These are phyloP conservation scores for Betta splendens DNA, from an alignment of 2,797 vertebrate species.

Conservation along the genomic window DNA sequence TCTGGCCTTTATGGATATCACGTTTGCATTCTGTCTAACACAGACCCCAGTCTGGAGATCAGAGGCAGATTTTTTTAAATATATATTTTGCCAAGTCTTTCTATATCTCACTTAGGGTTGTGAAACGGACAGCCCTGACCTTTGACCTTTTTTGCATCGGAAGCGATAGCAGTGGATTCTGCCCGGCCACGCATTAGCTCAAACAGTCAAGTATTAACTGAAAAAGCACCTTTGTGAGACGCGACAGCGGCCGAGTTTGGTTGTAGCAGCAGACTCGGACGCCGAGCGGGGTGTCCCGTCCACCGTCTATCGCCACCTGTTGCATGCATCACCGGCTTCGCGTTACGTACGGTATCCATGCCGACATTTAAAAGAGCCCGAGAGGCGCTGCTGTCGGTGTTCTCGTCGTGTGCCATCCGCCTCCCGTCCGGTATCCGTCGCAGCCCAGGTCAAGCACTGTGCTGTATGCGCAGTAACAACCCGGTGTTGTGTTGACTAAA, in stretches of 20 bases:
- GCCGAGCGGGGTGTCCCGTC: slow-evolving; percentile 51
- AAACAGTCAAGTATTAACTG: slow-evolving; percentile 40
- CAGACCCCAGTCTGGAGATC: slow-evolving; percentile 24
- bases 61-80: slow-evolving; percentile 18
- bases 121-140: slow-evolving; percentile 21
- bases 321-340: slow-evolving; percentile 71
- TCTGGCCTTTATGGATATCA: slow-evolving; percentile 35
- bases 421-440: slow-evolving; percentile 57
- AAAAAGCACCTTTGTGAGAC: slow-evolving; percentile 31
- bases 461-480: slow-evolving; percentile 64
- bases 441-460: slow-evolving; percentile 62
- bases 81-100: slow-evolving; percentile 15
- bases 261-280: slow-evolving; percentile 45
- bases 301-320: slow-evolving; percentile 67
- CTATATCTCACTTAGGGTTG: slow-evolving; percentile 27
- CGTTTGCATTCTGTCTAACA: slow-evolving; percentile 18
- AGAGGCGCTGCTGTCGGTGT: slow-evolving; percentile 55
- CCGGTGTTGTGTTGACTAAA: slow-evolving; percentile 60
- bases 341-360: slow-evolving; percentile 60
- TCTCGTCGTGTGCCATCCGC: slow-evolving; percentile 62
- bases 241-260: slow-evolving; percentile 24
- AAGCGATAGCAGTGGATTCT: slow-evolving; percentile 17
- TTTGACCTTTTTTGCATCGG: slow-evolving; percentile 36
- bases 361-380: slow-evolving; percentile 25
- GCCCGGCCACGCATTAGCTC: slow-evolving; percentile 34